phyloP scores from a whole-genome alignment of 2,888 invertebrate species.

The Spilarctia lutea region DNA sequence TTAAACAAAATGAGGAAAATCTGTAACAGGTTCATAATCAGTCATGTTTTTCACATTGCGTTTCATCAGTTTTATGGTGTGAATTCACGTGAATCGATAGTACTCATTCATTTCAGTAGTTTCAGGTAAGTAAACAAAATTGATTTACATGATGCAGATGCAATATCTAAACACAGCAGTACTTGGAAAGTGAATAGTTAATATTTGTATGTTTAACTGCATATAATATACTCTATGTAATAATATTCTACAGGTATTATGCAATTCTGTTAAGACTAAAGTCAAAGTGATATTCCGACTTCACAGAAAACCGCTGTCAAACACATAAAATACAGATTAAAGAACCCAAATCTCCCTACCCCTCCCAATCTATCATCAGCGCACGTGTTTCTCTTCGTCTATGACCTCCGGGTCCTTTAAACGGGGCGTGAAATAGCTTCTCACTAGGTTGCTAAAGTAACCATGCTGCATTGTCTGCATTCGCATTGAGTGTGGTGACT shows the following conservation, averaged over 20 bases:
- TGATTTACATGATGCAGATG: neutral
- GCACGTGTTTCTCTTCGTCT: too few relatives aligned
- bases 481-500: too few relatives aligned
- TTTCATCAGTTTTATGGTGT: neutral
- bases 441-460: too few relatives aligned
- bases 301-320: too few relatives aligned
- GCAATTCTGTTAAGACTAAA: neutral
- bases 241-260: neutral
- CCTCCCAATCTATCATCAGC: too few relatives aligned
- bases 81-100: constrained; percentile 6
- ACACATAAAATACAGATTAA: too few relatives aligned
- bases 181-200: neutral
- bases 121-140: constrained; percentile 6
- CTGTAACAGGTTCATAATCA: neutral
- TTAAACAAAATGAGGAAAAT: neutral
- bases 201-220: neutral
- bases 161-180: constrained; percentile 6
- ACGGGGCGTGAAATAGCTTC: too few relatives aligned
- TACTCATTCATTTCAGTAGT: constrained; percentile 3
- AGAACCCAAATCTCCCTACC: too few relatives aligned
- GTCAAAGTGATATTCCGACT: too few relatives aligned
- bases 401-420: too few relatives aligned
- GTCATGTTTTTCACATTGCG: neutral
- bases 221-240: neutral
- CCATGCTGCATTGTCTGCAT: too few relatives aligned